Evolutionary conservation across 2,888 invertebrate species (phyloP).

Genomic region (Pterostichus niger): DNA sequence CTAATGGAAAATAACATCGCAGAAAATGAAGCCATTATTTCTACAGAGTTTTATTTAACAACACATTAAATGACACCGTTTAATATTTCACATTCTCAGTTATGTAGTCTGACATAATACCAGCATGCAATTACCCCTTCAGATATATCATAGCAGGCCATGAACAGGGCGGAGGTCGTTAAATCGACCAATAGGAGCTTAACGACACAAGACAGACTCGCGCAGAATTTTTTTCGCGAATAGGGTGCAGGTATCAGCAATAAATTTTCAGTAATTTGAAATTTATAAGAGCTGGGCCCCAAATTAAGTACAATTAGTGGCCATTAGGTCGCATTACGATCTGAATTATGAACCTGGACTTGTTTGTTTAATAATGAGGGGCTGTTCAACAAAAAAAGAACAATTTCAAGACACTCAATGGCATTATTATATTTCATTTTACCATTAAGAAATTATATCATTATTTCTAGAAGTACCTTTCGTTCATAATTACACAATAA

Average conservation of each 20-base stretch:
- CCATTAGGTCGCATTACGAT: slow-evolving; percentile 42
- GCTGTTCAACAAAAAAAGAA: slow-evolving; percentile 30
- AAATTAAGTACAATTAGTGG: slow-evolving; percentile 61
- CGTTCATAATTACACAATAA: not conserved
- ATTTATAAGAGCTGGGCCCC: slow-evolving; percentile 53
- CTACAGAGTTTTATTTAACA: not conserved
- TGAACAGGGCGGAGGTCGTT: slow-evolving; percentile 30
- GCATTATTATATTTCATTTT: slow-evolving; percentile 41
- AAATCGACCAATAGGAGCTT: slow-evolving; percentile 38
- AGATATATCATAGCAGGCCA: slow-evolving; percentile 48
- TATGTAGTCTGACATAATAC: slow-evolving; percentile 44
- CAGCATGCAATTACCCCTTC: slow-evolving; percentile 18
- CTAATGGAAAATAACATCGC: not conserved
- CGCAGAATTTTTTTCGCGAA: slow-evolving; percentile 47
- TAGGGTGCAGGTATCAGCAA: slow-evolving; percentile 47
- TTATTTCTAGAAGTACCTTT: not conserved
- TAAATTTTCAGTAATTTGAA: slow-evolving; percentile 59
- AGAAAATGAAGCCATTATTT: slow-evolving; percentile 1
- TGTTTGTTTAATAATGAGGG: slow-evolving; percentile 56
- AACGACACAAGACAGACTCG: slow-evolving; percentile 45
- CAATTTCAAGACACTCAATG: slow-evolving; percentile 24
- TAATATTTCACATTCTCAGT: slow-evolving; percentile 47
- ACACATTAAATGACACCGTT: slow-evolving; percentile 44
- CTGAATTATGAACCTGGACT: slow-evolving; percentile 56
- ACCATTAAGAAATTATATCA: slow-evolving; percentile 38